Conservation (phyloP, 2,113 vertebrate genomes). For the Eulacestoma nigropectus region DNA sequence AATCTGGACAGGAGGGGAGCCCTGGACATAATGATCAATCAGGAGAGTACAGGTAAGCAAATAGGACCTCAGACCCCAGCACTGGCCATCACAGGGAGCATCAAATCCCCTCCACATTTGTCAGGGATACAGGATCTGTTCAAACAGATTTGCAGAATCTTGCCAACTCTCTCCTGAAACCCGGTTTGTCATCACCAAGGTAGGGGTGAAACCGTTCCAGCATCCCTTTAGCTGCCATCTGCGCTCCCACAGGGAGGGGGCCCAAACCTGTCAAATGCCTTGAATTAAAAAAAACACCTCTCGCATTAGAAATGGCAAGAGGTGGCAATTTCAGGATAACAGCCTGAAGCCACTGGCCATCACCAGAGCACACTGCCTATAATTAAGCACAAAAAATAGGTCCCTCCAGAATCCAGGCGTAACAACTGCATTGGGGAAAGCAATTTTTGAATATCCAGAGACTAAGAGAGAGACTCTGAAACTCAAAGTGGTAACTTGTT, state of each 20-base stretch:
- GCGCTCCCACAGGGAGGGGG: neutral
- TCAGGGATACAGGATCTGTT: neutral
- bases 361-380: neutral
- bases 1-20: neutral
- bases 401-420: neutral
- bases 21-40: neutral
- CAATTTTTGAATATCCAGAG: neutral
- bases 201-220: neutral
- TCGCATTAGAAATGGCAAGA: neutral
- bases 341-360: neutral
- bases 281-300: neutral
- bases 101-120: neutral
- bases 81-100: neutral
- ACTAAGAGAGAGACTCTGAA: neutral
- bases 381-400: neutral
- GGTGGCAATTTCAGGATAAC: neutral
- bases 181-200: neutral
- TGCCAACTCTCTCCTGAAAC: neutral
- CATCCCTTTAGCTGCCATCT: slow-evolving; percentile 44
- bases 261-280: slow-evolving; percentile 33
- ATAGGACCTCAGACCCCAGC: neutral
- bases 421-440: neutral
- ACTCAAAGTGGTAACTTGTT: neutral
- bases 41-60: neutral
- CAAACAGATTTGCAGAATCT: neutral